Percentiles rank a stretch among this genome's conserved stretches.
These are phyloP conservation scores for Hippocampus kuda DNA, from an alignment of 2,797 vertebrate species.

Conservation along the genomic window DNA sequence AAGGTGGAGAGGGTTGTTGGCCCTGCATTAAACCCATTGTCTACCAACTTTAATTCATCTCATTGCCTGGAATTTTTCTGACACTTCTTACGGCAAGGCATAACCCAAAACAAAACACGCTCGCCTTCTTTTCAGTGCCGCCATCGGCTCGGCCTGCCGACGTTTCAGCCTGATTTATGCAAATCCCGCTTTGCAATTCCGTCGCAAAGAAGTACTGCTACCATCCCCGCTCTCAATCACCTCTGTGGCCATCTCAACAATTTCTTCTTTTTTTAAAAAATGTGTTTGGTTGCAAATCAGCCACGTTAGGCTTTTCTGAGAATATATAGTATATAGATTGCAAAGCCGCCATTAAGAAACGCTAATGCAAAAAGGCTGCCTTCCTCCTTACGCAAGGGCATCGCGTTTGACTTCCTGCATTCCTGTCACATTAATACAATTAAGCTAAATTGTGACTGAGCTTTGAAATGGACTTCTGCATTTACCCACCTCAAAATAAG, in stretches of 20 bases:
- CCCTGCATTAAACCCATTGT: slow-evolving; percentile 25
- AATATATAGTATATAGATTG: slow-evolving; percentile 16
- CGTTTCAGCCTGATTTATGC: slow-evolving; percentile 70
- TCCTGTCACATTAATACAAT: background rate
- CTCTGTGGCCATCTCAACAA: slow-evolving; percentile 54
- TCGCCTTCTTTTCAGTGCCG: slow-evolving; percentile 44
- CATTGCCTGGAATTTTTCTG: slow-evolving; percentile 6
- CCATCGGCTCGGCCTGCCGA: slow-evolving; percentile 58
- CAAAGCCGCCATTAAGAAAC: background rate
- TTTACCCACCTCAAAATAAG: background rate
- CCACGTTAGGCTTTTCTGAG: slow-evolving; percentile 38
- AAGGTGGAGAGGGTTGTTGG: slow-evolving; percentile 20
- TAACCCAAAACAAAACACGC: slow-evolving; percentile 17
- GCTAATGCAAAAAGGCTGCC: background rate
- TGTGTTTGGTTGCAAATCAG: slow-evolving; percentile 49
- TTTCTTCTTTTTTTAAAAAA: slow-evolving; percentile 31
- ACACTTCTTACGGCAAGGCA: slow-evolving; percentile 8
- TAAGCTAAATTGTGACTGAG: background rate
- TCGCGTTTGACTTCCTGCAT: background rate
- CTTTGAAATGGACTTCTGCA: background rate
- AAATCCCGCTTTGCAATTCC: slow-evolving; percentile 71
- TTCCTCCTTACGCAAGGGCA: background rate
- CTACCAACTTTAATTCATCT: slow-evolving; percentile 17
- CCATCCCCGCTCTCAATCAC: slow-evolving; percentile 42
- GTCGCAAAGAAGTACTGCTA: slow-evolving; percentile 57